Conservation (phyloP, 23 tunicate species). For the Halocynthia aurantium region DNA sequence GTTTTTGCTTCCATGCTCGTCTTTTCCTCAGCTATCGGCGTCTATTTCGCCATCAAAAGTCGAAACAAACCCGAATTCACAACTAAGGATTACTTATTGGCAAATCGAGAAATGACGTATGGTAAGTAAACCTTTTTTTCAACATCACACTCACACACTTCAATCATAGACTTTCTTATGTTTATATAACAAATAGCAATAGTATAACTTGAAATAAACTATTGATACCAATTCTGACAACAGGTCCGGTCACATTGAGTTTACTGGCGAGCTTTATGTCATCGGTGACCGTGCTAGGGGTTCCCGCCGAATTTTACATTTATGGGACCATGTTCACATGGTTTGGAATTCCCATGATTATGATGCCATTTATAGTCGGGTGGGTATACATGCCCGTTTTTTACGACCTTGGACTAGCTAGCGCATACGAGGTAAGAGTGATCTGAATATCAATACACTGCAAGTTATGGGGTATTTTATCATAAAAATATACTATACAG, state of each 20-base stretch:
- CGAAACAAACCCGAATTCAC: conserved; percentile 18
- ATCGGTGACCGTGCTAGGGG: conserved; percentile 80
- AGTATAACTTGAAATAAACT: not conserved
- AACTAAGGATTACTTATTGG: conserved; percentile 67
- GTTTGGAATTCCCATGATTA: conserved; percentile 45
- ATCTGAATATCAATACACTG: not conserved
- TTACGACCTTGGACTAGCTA: conserved; percentile 68
- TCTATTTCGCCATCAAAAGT: conserved; percentile 48
- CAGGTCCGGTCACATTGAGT: conserved; percentile 89
- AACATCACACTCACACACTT: too few species aligned
- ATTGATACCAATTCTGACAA: not conserved
- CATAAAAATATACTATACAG: too few species aligned
- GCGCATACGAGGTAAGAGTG: conserved; percentile 69
- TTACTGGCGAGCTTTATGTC: conserved; percentile 94
- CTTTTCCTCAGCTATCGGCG: conserved; percentile 63
- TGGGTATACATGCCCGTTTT: conserved; percentile 87
- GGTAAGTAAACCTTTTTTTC: conserved; percentile 23
- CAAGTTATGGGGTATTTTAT: too few species aligned
- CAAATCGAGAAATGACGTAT: conserved; percentile 66
- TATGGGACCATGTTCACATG: conserved; percentile 94
- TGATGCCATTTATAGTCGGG: conserved; percentile 53
- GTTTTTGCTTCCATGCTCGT: conserved; percentile 55
- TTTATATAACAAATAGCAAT: not conserved
- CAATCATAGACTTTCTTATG: not conserved
- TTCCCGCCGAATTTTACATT: conserved; percentile 80